Base-by-base conservation (phyloP, 2,888 invertebrate species). In the Fragum fragum region DNA sequence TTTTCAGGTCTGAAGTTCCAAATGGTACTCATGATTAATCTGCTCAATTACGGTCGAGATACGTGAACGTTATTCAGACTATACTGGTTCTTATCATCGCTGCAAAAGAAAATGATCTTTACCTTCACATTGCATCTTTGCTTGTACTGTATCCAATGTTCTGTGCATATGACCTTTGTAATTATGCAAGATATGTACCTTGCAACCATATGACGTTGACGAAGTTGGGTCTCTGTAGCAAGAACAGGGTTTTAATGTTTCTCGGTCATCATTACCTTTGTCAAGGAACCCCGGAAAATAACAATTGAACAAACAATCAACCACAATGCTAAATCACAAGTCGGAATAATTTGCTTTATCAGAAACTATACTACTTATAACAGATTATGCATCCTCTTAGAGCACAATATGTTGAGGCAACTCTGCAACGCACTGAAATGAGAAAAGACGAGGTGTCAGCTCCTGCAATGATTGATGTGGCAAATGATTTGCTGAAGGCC, bases 241-340 rank as follows among this genome's bases (percentile, higher is more conserved):
- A n/a, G 73, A 77, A 16, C 63, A 79, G 36, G 82, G 82, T 0
- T 74, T 86, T 73, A 84, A 81, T 76, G 85, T 86, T 0, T 55
- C 39, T 0, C 69, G 83, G 26, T 86, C 85, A 18, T 23, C 32
- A 21, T 68, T 82, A 23, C 78, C 74, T 0, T 23, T 7, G 16
- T 82, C 66, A 9, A 61, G 85, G 59, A 86, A 79, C 61, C 32
- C 82, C 1, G 82, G 84, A 84, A 86, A 57, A 79, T 86, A 0
- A 83, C 81, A 26, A 79, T 86, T n/a, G 83, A 81, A 53, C 86
- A 84, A 39, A 83, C 80, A 36, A 86, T 81, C 39, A 86, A 86
- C 42, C 23, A 73, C 7, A 78, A 86, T 69, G 81, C 83, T 29
- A 81, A 86, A 63, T 76, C 47, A 6, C 76, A 77, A 5, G 83